Evolutionary conservation across 2,113 vertebrate species (phyloP).

Genomic region (Mustela lutreola): DNA sequence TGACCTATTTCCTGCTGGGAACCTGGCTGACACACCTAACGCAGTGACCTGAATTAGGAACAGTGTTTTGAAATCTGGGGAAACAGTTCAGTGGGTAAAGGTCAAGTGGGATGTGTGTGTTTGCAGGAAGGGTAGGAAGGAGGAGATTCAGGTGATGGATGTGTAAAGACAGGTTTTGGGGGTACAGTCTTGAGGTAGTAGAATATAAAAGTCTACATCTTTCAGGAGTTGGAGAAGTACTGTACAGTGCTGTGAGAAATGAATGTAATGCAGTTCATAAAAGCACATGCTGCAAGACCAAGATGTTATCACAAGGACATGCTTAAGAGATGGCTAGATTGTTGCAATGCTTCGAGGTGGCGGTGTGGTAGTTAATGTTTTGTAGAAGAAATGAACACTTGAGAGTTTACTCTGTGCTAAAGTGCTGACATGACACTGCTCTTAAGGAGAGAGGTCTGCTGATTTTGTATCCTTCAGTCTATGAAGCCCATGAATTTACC

Average conservation of each 20-base stretch:
- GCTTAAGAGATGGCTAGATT: slow-evolving; percentile 42
- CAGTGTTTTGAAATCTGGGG: not conserved
- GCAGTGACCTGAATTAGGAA: not conserved
- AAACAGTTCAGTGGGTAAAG: not conserved
- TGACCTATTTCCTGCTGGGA: not conserved
- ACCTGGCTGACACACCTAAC: not conserved
- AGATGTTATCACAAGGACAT: not conserved
- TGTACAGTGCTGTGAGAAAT: not conserved
- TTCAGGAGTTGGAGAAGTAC: not conserved
- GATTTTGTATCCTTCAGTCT: not conserved
- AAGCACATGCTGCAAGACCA: slow-evolving; percentile 11
- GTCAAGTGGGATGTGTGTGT: not conserved
- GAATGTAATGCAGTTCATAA: not conserved
- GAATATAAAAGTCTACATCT: not conserved
- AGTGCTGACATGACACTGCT: not conserved
- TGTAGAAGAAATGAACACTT: not conserved
- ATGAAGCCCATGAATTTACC: not conserved
- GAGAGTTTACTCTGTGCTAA: not conserved
- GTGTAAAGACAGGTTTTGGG: not conserved
- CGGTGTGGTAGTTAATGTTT: slow-evolving; percentile 32
- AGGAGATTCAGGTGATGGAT: not conserved
- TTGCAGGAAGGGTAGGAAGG: not conserved
- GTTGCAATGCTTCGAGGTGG: not conserved
- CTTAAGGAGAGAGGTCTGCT: not conserved
- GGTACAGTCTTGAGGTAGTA: not conserved